Evolutionary conservation across 37 sponge, comb jelly and placozoan species (phyloP).

Genomic region (Ianthella basta): DNA sequence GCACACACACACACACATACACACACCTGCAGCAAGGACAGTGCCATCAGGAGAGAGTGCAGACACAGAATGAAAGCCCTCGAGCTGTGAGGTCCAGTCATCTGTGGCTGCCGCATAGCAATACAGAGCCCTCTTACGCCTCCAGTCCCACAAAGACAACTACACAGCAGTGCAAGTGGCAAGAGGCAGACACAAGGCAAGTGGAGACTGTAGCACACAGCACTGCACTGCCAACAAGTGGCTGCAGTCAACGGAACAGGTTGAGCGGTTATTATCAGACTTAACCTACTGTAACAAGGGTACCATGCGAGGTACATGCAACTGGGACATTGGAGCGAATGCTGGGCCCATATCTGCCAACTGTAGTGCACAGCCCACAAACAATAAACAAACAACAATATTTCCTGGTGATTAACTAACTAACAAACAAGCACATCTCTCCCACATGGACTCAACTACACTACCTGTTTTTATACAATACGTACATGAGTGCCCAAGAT

Average conservation of each 20-base stretch:
- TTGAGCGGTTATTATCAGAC: no score
- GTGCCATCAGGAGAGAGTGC: neutral
- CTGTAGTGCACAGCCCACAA: no score
- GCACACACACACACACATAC: conserved; percentile 5
- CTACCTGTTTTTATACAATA: no score
- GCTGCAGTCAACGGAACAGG: neutral
- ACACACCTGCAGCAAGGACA: conserved; percentile 28
- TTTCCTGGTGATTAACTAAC: no score
- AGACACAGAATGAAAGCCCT: neutral
- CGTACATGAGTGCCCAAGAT: no score
- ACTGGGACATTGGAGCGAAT: no score
- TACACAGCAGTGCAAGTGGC: neutral
- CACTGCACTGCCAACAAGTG: neutral
- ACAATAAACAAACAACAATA: no score
- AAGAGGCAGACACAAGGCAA: neutral
- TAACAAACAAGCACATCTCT: neutral
- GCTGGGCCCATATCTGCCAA: no score
- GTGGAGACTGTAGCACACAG: neutral
- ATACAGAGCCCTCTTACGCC: neutral
- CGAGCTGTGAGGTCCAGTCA: conserved; percentile 1
- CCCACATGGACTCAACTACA: neutral
- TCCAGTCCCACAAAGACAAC: conserved; percentile 24
- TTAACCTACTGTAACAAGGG: no score
- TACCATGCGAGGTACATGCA: no score
- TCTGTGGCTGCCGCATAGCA: neutral